Evolutionary conservation across 2,113 vertebrate species (phyloP).

Genomic region (Lanius ludovicianus): DNA sequence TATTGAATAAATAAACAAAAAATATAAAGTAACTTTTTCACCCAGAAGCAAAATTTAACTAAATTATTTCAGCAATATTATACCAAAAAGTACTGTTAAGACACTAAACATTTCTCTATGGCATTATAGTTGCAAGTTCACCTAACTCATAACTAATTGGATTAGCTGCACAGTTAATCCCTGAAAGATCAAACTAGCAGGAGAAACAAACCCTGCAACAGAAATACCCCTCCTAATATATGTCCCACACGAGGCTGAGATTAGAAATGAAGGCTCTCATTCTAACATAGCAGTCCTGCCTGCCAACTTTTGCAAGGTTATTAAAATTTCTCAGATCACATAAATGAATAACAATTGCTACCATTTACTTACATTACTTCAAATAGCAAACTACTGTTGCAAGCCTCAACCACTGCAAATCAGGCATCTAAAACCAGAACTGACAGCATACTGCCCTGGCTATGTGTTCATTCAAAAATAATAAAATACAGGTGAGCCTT

Average conservation of each 20-base stretch:
- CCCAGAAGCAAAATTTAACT: background rate
- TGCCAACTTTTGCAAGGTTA: conserved; percentile 28
- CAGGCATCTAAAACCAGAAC: conserved; percentile 34
- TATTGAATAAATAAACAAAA: background rate
- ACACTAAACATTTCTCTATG: background rate
- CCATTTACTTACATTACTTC: background rate
- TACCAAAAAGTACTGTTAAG: background rate
- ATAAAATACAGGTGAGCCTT: background rate
- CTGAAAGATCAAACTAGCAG: background rate
- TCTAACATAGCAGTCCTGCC: background rate
- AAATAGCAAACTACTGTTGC: background rate
- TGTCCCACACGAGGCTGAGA: background rate
- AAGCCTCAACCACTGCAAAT: conserved; percentile 26
- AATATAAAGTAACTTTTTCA: background rate
- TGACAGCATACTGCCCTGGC: background rate
- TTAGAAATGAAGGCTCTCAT: background rate
- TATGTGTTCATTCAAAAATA: background rate
- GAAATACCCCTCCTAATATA: background rate
- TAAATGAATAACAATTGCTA: background rate
- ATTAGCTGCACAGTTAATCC: conserved; percentile 11
- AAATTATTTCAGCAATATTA: background rate
- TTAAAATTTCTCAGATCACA: conserved; percentile 33
- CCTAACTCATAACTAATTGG: background rate
- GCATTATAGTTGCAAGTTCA: background rate
- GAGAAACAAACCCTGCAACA: background rate